Base-by-base conservation (phyloP, 2,113 vertebrate genomes). In the Puma concolor region DNA sequence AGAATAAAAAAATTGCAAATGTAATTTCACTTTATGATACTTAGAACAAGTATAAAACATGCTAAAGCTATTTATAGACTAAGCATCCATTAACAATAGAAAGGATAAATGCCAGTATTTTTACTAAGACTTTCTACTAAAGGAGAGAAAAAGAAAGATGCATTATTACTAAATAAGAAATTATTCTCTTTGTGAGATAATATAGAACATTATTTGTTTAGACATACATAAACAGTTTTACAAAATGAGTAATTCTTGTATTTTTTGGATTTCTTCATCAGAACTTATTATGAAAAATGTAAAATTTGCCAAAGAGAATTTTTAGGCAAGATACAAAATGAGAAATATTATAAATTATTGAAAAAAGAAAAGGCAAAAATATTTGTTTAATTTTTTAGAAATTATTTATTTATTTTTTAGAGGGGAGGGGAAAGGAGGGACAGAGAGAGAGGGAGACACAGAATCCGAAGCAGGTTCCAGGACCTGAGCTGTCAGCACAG, bases 1-100 rank as follows among this genome's bases (percentile, higher is more conserved):
- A 86, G n/a, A 77, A 94, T 81, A 36, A 94, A 83, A 83, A 95
- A 96, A 74, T 57, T 85, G 5, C 19, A 86, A 87, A 27, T 82
- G 15, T 66, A 44, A 92, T 64, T 97, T 15, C 17, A 69, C 7
- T 66, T 27, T 76, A 81, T 60, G 31, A 50, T 76, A 76, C 29
- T 92, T 76, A 69, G 14, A 80, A 86, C 21, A 90, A 86, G 72
- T 71, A 23, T 82, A 96, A 90, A 95, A 44, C 31, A 23, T 41
- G 23, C 44, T 69, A 92, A 84, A 95, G 9, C 41, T 66, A 67
- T 66, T 90, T 41, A 64, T 48, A 89, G 29, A 72, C 25, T 29
- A 13, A 71, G 60, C 14, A 93, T 69, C 21, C 14, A 93, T 76
- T 96, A 91, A 67, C 5, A 80, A 54, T 50, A 72, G 38, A 57